Conservation (phyloP, 1,140 invertebrate genomes). For the Calephelis virginiensis region DNA sequence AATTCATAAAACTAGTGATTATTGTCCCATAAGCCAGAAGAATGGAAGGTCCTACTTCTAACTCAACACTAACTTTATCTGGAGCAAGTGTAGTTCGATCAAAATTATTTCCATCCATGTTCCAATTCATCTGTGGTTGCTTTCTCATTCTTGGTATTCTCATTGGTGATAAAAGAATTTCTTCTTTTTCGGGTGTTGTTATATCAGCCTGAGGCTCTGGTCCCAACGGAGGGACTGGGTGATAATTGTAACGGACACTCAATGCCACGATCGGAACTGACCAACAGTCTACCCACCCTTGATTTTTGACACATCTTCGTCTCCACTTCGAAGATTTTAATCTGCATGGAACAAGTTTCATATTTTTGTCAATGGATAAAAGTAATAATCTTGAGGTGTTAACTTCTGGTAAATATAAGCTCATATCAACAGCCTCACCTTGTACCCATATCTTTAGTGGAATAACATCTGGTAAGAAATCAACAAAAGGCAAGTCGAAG, state of each 20-base stretch:
- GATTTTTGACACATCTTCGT: conserved; percentile 87
- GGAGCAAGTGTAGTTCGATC: conserved; percentile 90
- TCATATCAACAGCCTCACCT: conserved; percentile 94
- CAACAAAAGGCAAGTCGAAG: conserved; percentile 94
- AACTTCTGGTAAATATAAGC: conserved; percentile 93
- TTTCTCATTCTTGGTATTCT: conserved; percentile 89
- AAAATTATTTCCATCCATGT: conserved; percentile 85
- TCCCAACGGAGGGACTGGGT: conserved; percentile 92
- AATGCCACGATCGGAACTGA: conserved; percentile 95
- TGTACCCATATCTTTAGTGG: conserved; percentile 95
- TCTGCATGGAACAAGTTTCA: conserved; percentile 86
- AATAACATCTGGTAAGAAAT: conserved; percentile 93
- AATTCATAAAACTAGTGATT: conserved; percentile 91
- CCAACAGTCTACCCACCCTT: conserved; percentile 97
- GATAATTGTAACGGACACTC: conserved; percentile 94
- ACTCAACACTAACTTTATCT: conserved; percentile 93
- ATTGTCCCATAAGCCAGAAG: conserved; percentile 94
- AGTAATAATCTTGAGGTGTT: conserved; percentile 92
- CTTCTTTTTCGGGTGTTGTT: conserved; percentile 95
- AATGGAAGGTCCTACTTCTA: conserved; percentile 95
- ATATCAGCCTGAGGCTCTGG: conserved; percentile 93
- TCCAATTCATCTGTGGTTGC: conserved; percentile 84
- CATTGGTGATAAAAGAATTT: conserved; percentile 93
- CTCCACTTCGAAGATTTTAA: conserved; percentile 86
- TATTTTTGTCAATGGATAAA: conserved; percentile 92